Evolutionary conservation across 2,888 invertebrate species (phyloP), one percentile per base, ranked within the genome.

Genomic region (Sphaerophoria rueppellii): DNA sequence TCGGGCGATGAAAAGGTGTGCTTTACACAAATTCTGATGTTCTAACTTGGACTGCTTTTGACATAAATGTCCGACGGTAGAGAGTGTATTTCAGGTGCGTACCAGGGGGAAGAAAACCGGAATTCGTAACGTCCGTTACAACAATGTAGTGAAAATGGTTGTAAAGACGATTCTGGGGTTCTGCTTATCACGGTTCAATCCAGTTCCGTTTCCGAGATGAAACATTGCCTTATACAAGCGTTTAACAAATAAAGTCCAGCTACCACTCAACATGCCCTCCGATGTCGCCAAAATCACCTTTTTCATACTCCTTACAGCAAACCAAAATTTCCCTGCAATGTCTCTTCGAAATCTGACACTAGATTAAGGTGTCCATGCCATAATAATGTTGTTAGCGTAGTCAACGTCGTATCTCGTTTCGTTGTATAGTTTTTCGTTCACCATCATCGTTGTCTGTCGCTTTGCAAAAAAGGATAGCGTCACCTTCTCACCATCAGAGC

Each of bases 291-390:
- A 16, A 12, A 43, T 2, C 24, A 24, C 2, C 24, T 2, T 24
- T 24, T 24, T 24, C 24, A 24, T 24, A 24, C 24, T 24, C 24
- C 24, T 24, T 63, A 48, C 35, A 52, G 34, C 46, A 63, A 63
- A 74, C 63, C 74, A 63, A 32, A 57, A 70, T 52, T 43, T 37
- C n/a, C 70, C 43, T 70, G 55, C 9, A 9, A 35, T 70, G 67
- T 57, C 54, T 57, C 24, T 70, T 43, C 61, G 57, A 69, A 57
- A 80, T 74, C 75, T 80, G 80, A 75, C 74, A 80, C 74, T 75
- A 63, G 69, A 80, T 80, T 70, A 70, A 48, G 80, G 70, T 61
- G 63, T 75, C 69, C 80, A 40, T 24, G 24, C 46, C 50, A 61
- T 75, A 69, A 70, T 70, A 43, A 43, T 43, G 24, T 24, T 24